Evolutionary conservation across 2,113 vertebrate genomes (phyloP).

Genomic region (Vimba vimba): DNA sequence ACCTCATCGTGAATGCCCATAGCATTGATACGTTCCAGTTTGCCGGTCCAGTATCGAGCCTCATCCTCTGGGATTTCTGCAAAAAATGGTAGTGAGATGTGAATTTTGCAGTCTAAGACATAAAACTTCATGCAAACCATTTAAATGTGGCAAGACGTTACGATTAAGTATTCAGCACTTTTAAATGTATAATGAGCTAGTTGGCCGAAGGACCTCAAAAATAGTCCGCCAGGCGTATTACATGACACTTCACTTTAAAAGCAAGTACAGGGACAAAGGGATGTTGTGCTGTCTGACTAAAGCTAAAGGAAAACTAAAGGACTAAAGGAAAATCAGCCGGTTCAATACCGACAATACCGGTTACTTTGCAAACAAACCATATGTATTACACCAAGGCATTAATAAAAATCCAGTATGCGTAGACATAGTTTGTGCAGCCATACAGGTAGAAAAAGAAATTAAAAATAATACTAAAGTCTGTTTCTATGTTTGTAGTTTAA

Average conservation of each 20-base stretch:
- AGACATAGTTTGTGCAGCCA: background rate
- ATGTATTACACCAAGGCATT: background rate
- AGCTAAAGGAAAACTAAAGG: too few relatives aligned
- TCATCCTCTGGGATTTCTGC: slow-evolving; percentile 97
- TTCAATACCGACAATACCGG: background rate
- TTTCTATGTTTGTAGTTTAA: too few relatives aligned
- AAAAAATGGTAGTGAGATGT: slow-evolving; percentile 31
- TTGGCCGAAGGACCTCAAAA: slow-evolving; percentile 27
- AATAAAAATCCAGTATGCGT: background rate
- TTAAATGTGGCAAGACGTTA: background rate
- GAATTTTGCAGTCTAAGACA: slow-evolving; percentile 14
- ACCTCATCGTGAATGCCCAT: slow-evolving; percentile 87
- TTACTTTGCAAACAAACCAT: background rate
- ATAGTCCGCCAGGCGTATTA: background rate
- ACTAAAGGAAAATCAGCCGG: too few relatives aligned
- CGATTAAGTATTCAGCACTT: slow-evolving; percentile 48
- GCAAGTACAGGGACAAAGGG: background rate
- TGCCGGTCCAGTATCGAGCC: slow-evolving; percentile 94
- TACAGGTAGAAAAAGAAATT: background rate
- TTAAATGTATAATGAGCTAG: slow-evolving; percentile 58
- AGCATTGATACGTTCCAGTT: slow-evolving; percentile 89
- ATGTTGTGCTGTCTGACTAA: background rate
- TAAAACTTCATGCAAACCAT: background rate
- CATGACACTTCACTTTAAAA: slow-evolving; percentile 13
- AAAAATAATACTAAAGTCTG: too few relatives aligned